A percentile compares a stretch with the other conserved stretches of the same genome.
These are phyloP conservation scores for Phylloscopus trochilus DNA, from an alignment of 2,113 vertebrate genomes.

Conservation along the genomic window DNA sequence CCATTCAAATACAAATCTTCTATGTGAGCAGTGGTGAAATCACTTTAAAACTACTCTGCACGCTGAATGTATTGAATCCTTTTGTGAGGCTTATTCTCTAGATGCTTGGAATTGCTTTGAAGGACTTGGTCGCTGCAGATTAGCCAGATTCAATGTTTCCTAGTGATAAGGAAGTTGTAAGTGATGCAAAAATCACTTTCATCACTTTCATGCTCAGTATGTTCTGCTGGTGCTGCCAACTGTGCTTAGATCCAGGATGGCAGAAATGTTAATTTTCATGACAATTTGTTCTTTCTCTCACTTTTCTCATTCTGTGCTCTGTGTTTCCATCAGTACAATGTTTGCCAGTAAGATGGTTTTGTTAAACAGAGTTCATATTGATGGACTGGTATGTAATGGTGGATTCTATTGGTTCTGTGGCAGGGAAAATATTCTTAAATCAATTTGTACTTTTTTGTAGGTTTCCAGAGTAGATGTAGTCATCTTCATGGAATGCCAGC, in stretches of 20 bases:
- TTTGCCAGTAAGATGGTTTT: background rate
- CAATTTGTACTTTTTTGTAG: conserved; percentile 63
- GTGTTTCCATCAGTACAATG: background rate
- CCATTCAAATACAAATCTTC: background rate
- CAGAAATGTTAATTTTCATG: background rate
- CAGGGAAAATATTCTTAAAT: background rate
- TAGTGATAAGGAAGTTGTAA: background rate
- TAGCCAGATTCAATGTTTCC: background rate
- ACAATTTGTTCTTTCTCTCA: background rate
- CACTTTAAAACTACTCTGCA: background rate
- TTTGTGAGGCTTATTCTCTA: background rate
- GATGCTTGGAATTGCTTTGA: background rate
- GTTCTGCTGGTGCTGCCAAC: background rate
- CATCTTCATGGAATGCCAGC: conserved; percentile 84
- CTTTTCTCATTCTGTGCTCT: background rate
- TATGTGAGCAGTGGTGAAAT: background rate
- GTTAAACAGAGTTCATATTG: background rate
- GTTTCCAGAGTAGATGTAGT: conserved; percentile 89
- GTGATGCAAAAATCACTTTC: background rate
- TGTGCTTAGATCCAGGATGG: background rate
- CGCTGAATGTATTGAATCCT: background rate
- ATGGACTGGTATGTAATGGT: background rate
- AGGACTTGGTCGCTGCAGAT: background rate
- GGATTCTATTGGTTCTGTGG: background rate
- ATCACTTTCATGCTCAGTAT: background rate